Conservation (phyloP, 2,888 invertebrate genomes). For the Ectemnius cavifrons region DNA sequence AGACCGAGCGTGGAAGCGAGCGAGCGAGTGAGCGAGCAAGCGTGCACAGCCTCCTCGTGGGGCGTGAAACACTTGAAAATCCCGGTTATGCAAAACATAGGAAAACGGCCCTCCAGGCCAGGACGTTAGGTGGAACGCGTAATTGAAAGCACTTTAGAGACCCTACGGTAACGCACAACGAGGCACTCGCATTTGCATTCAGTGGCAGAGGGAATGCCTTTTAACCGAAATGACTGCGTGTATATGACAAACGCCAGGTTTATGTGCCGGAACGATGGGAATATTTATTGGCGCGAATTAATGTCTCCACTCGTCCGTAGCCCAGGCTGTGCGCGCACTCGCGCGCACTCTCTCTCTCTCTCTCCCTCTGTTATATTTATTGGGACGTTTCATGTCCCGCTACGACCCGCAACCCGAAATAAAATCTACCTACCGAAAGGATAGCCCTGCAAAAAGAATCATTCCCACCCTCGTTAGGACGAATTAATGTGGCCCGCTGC, state of each 20-base stretch:
- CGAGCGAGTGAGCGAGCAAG: no score
- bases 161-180: constrained; percentile 66
- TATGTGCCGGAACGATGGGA: constrained; percentile 71
- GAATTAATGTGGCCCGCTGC: constrained; percentile 11
- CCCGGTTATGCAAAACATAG: constrained; percentile 67
- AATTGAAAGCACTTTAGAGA: constrained; percentile 74
- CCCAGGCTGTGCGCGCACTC: constrained; percentile 11
- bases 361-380: constrained; percentile 55
- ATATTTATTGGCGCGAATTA: constrained; percentile 75
- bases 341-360: not conserved
- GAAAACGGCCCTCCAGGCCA: constrained; percentile 65
- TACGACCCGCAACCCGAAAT: constrained; percentile 28
- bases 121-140: constrained; percentile 70
- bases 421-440: constrained; percentile 25
- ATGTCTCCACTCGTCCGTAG: constrained; percentile 65
- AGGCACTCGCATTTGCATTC: constrained; percentile 72
- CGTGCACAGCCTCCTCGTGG: constrained; percentile 45
- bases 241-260: constrained; percentile 74
- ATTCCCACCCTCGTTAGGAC: constrained; percentile 28
- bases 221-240: constrained; percentile 75
- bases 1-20: constrained; percentile 3
- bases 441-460: constrained; percentile 31
- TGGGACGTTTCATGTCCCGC: constrained; percentile 51
- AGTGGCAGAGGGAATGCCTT: constrained; percentile 71
- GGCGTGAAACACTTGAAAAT: constrained; percentile 68